These are phyloP conservation scores for Leptodactylus fallax DNA, from an alignment of 2,797 vertebrate genomes.

Conservation along the genomic window DNA sequence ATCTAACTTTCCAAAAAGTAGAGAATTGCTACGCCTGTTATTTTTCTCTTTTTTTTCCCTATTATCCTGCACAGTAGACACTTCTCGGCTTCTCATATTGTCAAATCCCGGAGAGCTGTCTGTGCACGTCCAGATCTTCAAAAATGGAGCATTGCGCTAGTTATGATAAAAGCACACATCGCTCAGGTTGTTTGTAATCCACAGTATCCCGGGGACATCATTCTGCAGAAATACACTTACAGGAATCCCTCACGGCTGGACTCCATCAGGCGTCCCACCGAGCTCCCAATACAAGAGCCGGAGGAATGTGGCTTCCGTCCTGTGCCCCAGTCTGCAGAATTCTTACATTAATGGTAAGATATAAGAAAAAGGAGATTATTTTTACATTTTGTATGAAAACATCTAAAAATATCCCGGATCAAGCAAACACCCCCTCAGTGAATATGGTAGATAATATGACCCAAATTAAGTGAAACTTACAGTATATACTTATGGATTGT, in stretches of 20 bases:
- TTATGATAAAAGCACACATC: background rate
- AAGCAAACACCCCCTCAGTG: background rate
- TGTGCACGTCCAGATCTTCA: background rate
- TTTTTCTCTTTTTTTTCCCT: background rate
- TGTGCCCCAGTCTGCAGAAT: background rate
- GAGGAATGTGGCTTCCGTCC: background rate
- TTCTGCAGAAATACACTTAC: background rate
- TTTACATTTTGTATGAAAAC: background rate
- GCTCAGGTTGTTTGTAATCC: constrained; percentile 32
- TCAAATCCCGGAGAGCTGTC: background rate
- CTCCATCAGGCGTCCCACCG: background rate
- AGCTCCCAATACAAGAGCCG: background rate
- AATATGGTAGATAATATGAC: background rate
- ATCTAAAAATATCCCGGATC: background rate
- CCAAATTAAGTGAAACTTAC: background rate
- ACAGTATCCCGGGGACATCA: background rate
- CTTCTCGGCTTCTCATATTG: background rate
- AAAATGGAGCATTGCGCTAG: background rate
- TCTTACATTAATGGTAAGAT: background rate
- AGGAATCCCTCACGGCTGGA: constrained; percentile 14
- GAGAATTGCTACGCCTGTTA: background rate
- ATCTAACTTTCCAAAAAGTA: background rate
- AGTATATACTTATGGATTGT: background rate
- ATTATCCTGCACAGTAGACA: background rate
- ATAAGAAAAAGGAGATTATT: background rate